Percentiles rank a stretch among this genome's conserved stretches.
Conservation (phyloP, 2,888 invertebrate genomes). For the Platerodrilus igneus region DNA sequence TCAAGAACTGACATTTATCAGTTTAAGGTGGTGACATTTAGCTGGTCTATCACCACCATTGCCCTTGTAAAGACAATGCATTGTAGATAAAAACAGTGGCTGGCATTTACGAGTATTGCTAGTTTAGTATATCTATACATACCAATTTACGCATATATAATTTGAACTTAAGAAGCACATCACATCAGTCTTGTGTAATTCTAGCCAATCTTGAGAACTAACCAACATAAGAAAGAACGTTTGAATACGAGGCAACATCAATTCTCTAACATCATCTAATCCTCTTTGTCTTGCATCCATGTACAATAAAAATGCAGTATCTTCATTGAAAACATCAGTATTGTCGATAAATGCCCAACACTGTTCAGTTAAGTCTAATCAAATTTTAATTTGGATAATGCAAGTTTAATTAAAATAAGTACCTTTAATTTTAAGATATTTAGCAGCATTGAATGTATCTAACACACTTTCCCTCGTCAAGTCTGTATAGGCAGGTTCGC, state of each 20-base stretch:
- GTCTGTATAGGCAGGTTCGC: conserved; percentile 59
- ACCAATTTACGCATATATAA: conserved; percentile 70
- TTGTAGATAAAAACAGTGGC: too few relatives aligned
- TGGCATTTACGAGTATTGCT: too few relatives aligned
- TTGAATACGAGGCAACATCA: conserved; percentile 71
- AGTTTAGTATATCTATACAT: conserved; percentile 29
- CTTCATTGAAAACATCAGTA: conserved; percentile 65
- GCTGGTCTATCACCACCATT: too few relatives aligned
- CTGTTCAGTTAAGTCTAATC: conserved; percentile 67
- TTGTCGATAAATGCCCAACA: conserved; percentile 74
- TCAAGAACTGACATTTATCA: too few relatives aligned
- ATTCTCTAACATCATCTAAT: conserved; percentile 60
- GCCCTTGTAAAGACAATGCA: too few relatives aligned
- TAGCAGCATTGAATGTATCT: conserved; percentile 67
- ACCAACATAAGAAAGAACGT: conserved; percentile 73
- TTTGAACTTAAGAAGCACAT: conserved; percentile 65
- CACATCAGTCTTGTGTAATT: conserved; percentile 61
- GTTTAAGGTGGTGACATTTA: too few relatives aligned
- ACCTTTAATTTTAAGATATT: conserved; percentile 67
- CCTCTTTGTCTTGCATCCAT: conserved; percentile 51
- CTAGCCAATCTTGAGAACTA: conserved; percentile 68
- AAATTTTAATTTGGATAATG: conserved; percentile 6
- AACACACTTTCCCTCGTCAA: conserved; percentile 66
- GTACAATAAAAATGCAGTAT: conserved; percentile 66
- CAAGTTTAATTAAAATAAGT: conserved; percentile 8